Percentiles rank a stretch among this genome's conserved stretches.
Evolutionary conservation across 2,888 invertebrate species (phyloP).

Genomic region (Coenonympha arcania): DNA sequence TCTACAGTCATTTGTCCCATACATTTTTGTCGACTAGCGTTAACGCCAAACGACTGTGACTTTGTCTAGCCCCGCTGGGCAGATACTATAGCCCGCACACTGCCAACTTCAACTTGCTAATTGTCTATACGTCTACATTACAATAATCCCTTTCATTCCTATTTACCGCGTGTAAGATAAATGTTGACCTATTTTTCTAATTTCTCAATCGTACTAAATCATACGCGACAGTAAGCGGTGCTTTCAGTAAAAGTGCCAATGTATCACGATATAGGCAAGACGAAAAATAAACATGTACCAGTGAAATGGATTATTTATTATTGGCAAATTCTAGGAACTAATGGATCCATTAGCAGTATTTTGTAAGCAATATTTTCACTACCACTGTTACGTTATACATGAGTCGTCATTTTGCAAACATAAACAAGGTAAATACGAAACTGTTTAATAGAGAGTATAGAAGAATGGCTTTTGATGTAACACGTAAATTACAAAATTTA

Average conservation of each 20-base stretch:
- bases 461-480: background rate
- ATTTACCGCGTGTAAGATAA: no score
- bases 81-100: no score
- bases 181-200: background rate
- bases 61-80: no score
- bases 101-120: no score
- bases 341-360: slow-evolving; percentile 2
- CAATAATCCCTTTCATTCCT: no score
- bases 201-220: background rate
- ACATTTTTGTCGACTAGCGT: no score
- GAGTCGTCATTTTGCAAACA: background rate
- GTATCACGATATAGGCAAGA: background rate
- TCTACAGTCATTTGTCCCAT: no score
- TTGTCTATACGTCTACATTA: no score
- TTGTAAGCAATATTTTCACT: background rate
- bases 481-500: background rate
- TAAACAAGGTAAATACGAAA: background rate
- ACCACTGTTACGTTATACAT: background rate
- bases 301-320: background rate
- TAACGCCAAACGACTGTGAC: no score
- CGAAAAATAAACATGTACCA: background rate
- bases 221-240: background rate
- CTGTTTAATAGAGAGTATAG: background rate
- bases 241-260: background rate
- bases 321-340: background rate